Evolutionary conservation across 2,113 vertebrate genomes (phyloP).

Genomic region (Pachyramphus minor): DNA sequence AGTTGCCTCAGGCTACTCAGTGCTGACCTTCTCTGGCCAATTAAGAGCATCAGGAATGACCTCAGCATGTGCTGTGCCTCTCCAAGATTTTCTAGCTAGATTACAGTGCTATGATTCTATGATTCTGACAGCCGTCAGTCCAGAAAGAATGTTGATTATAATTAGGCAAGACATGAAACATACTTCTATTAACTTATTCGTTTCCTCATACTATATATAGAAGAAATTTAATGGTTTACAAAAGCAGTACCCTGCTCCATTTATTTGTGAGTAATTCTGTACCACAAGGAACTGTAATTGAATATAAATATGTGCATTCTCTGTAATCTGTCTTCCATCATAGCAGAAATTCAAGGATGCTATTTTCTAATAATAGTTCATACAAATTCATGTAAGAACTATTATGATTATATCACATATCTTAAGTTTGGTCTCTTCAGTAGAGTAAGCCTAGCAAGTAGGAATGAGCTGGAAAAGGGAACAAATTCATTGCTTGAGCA

Average conservation of each 20-base stretch:
- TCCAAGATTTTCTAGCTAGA: background rate
- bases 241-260: background rate
- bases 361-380: background rate
- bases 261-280: background rate
- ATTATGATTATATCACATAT: background rate
- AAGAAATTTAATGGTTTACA: background rate
- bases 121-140: background rate
- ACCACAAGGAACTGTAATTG: background rate
- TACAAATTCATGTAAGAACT: background rate
- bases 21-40: slow-evolving; percentile 16
- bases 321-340: background rate
- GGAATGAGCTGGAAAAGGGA: background rate
- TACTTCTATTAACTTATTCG: background rate
- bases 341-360: background rate
- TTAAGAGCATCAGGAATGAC: background rate
- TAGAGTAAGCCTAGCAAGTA: background rate
- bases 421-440: background rate
- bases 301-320: background rate
- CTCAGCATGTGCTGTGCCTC: background rate
- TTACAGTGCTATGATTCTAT: background rate
- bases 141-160: background rate
- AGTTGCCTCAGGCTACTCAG: background rate
- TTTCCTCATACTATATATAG: background rate
- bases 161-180: background rate
- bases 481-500: background rate